These are phyloP conservation scores for Philereme vetulata DNA, from an alignment of 2,888 invertebrate genomes.

Conservation along the genomic window DNA sequence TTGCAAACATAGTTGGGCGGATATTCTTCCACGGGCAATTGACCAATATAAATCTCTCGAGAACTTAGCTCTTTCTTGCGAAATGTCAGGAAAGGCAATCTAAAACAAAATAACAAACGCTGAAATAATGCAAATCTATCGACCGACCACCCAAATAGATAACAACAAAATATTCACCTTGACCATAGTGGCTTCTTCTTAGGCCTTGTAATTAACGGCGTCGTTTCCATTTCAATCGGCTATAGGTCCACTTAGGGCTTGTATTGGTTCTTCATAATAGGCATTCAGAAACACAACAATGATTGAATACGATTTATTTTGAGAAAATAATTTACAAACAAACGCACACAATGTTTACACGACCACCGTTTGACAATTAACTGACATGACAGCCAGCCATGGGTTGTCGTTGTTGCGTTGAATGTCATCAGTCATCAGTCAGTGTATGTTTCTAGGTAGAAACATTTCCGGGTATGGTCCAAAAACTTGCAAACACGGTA, in stretches of 20 bases:
- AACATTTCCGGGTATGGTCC: background rate
- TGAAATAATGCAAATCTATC: constrained; percentile 21
- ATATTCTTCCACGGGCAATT: constrained; percentile 91
- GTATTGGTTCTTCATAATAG: constrained; percentile 28
- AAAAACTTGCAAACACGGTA: background rate
- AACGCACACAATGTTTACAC: constrained; percentile 29
- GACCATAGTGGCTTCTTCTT: constrained; percentile 75
- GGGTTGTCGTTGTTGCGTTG: background rate
- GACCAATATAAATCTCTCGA: constrained; percentile 90
- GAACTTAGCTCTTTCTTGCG: constrained; percentile 89
- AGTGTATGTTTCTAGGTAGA: background rate
- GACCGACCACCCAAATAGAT: constrained; percentile 44
- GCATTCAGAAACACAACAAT: constrained; percentile 2
- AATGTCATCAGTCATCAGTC: background rate
- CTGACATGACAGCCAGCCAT: constrained; percentile 1
- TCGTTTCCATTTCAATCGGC: constrained; percentile 67
- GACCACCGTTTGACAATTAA: constrained; percentile 8
- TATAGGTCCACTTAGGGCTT: constrained; percentile 29
- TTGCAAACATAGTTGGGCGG: constrained; percentile 98
- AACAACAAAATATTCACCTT: constrained; percentile 57
- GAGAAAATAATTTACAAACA: constrained; percentile 12
- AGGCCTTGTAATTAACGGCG: constrained; percentile 69
- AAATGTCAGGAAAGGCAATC: constrained; percentile 91
- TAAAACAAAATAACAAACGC: constrained; percentile 61
- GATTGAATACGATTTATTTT: background rate